Conservation (phyloP, 1,140 invertebrate genomes). For the Eupristina koningsbergeri region DNA sequence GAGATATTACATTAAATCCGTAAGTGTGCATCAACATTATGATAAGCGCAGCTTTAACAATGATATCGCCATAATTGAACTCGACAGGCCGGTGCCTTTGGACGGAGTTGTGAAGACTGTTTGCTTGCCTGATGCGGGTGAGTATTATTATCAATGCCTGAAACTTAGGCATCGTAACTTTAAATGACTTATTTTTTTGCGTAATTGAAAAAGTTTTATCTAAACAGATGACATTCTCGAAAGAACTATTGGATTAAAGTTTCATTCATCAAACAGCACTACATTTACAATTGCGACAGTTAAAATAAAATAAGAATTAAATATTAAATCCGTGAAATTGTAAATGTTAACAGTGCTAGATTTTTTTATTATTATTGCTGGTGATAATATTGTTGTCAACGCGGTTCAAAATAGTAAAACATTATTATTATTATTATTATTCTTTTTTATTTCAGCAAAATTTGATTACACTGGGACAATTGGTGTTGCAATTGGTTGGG, state of each 20-base stretch:
- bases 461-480: constrained; percentile 76
- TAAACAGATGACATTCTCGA: background rate
- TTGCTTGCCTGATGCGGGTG: constrained; percentile 77
- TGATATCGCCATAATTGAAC: constrained; percentile 85
- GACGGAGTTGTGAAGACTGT: constrained; percentile 78
- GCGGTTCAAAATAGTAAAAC: background rate
- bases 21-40: constrained; percentile 79
- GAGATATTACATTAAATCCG: constrained; percentile 62
- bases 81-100: constrained; percentile 78
- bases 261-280: no score
- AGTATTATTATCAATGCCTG: constrained; percentile 14
- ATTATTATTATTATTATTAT: background rate
- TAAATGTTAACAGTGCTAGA: no score
- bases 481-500: constrained; percentile 86
- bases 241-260: background rate
- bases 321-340: no score
- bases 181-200: background rate
- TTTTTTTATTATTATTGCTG: background rate
- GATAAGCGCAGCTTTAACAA: constrained; percentile 82
- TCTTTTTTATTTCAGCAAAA: background rate
- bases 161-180: background rate
- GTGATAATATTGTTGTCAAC: background rate
- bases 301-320: no score
- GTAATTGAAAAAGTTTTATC: background rate
- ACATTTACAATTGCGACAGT: no score